A percentile compares a stretch with the other conserved stretches of the same genome.
phyloP scores from a whole-genome alignment of 2,888 invertebrate genomes.

The Eupithecia tripunctaria region DNA sequence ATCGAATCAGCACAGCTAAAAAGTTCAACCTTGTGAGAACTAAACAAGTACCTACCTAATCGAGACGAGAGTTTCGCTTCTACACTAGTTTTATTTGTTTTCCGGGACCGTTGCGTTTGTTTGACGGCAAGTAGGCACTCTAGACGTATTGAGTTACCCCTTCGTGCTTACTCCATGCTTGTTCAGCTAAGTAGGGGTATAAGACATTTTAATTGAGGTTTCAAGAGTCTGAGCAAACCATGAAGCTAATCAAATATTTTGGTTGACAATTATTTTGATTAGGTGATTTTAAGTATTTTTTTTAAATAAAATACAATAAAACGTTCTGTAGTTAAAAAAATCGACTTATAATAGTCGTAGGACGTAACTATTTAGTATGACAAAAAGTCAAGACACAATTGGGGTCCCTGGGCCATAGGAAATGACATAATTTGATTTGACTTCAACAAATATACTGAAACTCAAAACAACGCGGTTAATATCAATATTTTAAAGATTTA shows the following conservation, averaged over 20 bases:
- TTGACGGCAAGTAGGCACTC: constrained; percentile 46
- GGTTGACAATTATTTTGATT: background rate
- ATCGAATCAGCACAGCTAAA: background rate
- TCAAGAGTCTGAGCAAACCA: constrained; percentile 21
- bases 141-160: constrained; percentile 45
- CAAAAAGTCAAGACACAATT: too few species aligned
- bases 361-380: background rate
- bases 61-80: constrained; percentile 18
- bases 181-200: constrained; percentile 37
- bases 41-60: background rate
- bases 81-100: constrained; percentile 13
- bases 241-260: constrained; percentile 11
- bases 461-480: too few species aligned
- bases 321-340: too few species aligned
- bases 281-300: background rate
- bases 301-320: too few species aligned
- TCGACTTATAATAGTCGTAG: background rate
- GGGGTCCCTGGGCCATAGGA: too few species aligned
- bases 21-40: background rate
- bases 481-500: too few species aligned
- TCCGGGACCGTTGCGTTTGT: constrained; percentile 39
- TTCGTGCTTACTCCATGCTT: constrained; percentile 29
- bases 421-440: too few species aligned
- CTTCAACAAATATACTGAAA: too few species aligned
- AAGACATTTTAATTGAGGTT: constrained; percentile 39